Conservation (phyloP, 2,888 invertebrate species). For the Lasiommata megera region DNA sequence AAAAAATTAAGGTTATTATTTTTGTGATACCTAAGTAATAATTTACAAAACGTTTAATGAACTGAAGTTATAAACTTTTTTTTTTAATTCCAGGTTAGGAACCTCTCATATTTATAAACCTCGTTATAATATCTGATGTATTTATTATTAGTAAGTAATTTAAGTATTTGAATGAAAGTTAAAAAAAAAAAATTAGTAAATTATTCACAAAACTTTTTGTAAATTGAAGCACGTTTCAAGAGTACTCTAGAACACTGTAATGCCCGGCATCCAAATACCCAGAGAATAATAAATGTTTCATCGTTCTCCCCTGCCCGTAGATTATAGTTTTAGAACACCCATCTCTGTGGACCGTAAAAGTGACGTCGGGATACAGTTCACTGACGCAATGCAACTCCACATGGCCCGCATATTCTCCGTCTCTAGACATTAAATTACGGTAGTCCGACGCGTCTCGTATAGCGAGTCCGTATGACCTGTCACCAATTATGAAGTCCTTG, state of each 20-base stretch:
- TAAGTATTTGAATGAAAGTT: no score
- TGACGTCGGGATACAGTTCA: conserved; percentile 58
- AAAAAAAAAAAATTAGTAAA: background rate
- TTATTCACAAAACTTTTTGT: conserved; percentile 8
- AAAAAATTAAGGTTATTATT: no score
- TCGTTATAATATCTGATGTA: no score
- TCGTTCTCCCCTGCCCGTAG: conserved; percentile 57
- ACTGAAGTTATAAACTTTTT: no score
- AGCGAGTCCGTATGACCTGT: conserved; percentile 55
- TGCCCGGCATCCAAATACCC: conserved; percentile 68
- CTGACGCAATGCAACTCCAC: conserved; percentile 65
- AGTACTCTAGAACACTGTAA: conserved; percentile 66
- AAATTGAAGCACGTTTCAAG: conserved; percentile 33
- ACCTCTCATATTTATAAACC: no score
- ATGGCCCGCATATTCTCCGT: conserved; percentile 70
- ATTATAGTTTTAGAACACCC: conserved; percentile 56
- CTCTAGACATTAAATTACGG: conserved; percentile 55
- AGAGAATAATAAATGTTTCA: conserved; percentile 65
- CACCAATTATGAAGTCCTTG: conserved; percentile 69
- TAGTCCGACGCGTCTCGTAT: conserved; percentile 52
- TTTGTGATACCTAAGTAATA: no score
- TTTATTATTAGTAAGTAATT: no score
- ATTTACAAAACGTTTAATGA: no score
- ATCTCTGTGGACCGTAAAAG: conserved; percentile 62
- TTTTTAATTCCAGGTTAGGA: no score